Base-by-base conservation (phyloP, 2,888 invertebrate genomes). In the Chrysolina americana region DNA sequence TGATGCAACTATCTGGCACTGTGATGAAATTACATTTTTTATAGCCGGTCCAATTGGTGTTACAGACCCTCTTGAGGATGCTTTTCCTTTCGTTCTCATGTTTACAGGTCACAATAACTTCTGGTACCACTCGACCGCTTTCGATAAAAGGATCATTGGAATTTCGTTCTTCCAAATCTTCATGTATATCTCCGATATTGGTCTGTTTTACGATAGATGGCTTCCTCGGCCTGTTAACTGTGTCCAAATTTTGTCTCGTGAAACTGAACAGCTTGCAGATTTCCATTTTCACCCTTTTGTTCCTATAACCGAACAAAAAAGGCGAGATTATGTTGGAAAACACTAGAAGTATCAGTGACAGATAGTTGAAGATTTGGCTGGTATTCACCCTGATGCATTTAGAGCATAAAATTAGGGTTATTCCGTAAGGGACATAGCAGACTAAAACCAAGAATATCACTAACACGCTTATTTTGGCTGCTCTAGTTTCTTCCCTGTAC, bases 401-500 rank as follows among this genome's bases (percentile, higher is more conserved):
- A 36, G 82, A 85, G 82, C 83, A 86, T 36, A 87, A 73, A 5
- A 88, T 81, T 44, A 87, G 80, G 1, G 86, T 85, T 68, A 87
- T 65, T 13, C 88, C 88, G 78, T 88, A 88, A 0, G 90, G 90
- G 47, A 90, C 83, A 68, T 91, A 92, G 78, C 90, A 89, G 4
- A 90, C 87, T 1, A 90, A 81, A 19, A 88, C 92, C 88, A 95
- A 93, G 48, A 94, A 91, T 84, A 94, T 92, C 77, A 95, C 95
- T 77, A 95, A 87, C 65, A 93, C 93, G 84, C 96, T 96, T 68
- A 97, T 95, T 79, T 96, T 93, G 10, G 96, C 97, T 1, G 97
- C 96, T 79, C 96, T 92, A 80, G 96, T 95, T 89, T 97, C 97
- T 86, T 97, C 97, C 70, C 96, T 91, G 86, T 96, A 95, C 84